These are phyloP conservation scores for Procambarus clarkii DNA, from an alignment of 1,140 invertebrate species.

Conservation along the genomic window DNA sequence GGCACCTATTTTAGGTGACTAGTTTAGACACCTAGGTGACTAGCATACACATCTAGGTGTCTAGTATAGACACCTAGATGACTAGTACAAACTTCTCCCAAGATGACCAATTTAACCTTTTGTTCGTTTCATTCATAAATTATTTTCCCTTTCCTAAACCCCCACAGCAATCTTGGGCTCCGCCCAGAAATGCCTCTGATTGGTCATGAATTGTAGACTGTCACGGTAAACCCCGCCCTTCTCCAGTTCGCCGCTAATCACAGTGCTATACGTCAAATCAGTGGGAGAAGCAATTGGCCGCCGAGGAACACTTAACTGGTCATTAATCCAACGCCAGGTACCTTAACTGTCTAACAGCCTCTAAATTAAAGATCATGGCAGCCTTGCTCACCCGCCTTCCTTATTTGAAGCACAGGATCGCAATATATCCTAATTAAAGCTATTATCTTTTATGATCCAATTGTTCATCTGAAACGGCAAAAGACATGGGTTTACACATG, in stretches of 20 bases:
- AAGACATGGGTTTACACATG: background rate
- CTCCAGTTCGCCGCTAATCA: constrained; percentile 9
- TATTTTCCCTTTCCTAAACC: no score
- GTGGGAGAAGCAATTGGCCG: constrained; percentile 2
- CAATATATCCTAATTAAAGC: constrained; percentile 35
- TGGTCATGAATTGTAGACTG: constrained; percentile 23
- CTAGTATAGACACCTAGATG: no score
- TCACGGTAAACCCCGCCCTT: constrained; percentile 9
- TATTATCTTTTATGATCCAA: constrained; percentile 23
- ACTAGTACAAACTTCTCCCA: no score
- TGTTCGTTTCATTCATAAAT: no score
- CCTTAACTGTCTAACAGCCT: constrained; percentile 12
- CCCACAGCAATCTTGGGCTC: background rate
- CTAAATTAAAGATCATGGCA: background rate
- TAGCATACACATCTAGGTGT: no score
- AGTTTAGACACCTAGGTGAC: no score
- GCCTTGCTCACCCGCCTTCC: background rate
- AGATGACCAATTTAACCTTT: no score
- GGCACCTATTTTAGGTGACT: no score
- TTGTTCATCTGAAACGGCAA: constrained; percentile 16
- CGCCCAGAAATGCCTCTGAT: constrained; percentile 5
- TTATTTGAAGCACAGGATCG: constrained; percentile 6
- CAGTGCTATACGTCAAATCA: constrained; percentile 1
- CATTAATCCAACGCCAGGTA: constrained; percentile 28
- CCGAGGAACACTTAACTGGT: constrained; percentile 14